Evolutionary conservation across 92 coral and sea anemone genomes (phyloP), one percentile per base, ranked within the genome.

Genomic region (Heteractis magnifica): DNA sequence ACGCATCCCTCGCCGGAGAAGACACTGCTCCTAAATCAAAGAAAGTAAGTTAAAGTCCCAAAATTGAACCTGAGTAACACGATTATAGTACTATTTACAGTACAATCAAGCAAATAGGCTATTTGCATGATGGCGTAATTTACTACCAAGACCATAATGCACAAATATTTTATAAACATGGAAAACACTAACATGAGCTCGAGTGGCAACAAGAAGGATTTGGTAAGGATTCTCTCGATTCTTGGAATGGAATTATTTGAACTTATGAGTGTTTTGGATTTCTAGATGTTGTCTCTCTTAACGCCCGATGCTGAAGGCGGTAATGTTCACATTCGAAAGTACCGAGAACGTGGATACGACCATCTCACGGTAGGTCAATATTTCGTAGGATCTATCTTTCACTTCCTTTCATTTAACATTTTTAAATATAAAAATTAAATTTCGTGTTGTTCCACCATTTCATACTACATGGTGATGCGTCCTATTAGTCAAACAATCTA

Each of bases 261-360:
- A 23, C 13, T 84, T 10, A 15, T 70, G 52, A 9, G 3, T 71
- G 8, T 48, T n/a, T 75, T 71, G 55, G 65, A 21, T 34, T 34
- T 2, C 44, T 64, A 91, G 94, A 77, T 91, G 75, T 82, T 91
- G 75, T 84, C 82, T 5, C 53, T 91, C 56, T 51, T 91, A 18
- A 64, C 93, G 0, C 79, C 86, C 6, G 92, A 92, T 21, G 84
- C 92, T 19, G 87, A 94, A 6, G 92, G 90, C 79, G 75, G 85
- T 26, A 70, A 83, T 65, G 89, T 74, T 19, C 94, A 91, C 74
- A 75, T 87, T 8, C 80, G 44, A 48, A 87, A 92, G 65, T 94
- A 94, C 87, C 85, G 90, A 49, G 90, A 74, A n/a, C 91, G 79
- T 58, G 98, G 98, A 21, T 94, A 94, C 60, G 98, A 94, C 77